phyloP scores from a whole-genome alignment of 2,888 invertebrate species.

The Pollenia labialis region DNA sequence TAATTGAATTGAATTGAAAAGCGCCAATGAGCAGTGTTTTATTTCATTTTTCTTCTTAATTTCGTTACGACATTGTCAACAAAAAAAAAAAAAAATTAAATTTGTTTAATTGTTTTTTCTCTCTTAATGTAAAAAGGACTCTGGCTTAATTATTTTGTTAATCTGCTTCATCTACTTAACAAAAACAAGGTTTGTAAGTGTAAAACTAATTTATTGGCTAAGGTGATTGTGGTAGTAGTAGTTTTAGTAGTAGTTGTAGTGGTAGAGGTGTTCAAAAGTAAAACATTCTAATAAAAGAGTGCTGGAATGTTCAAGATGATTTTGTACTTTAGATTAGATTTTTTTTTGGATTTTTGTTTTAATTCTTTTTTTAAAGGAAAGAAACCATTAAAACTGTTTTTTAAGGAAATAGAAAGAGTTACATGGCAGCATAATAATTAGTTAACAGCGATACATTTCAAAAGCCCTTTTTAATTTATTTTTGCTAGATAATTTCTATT shows the following conservation, averaged over 20 bases:
- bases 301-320: slow-evolving; percentile 58
- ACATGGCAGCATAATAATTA: slow-evolving; percentile 1
- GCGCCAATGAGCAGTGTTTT: slow-evolving; percentile 49
- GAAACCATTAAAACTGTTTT: slow-evolving; percentile 17
- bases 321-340: slow-evolving; percentile 19
- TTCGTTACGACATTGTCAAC: neutral
- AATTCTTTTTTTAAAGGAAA: neutral
- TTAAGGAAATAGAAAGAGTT: slow-evolving; percentile 1
- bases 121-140: neutral
- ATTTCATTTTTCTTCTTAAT: slow-evolving; percentile 28
- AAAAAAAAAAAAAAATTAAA: neutral
- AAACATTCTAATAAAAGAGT: slow-evolving; percentile 60
- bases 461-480: slow-evolving; percentile 9
- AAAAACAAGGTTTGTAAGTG: slow-evolving; percentile 6
- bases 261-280: slow-evolving; percentile 47
- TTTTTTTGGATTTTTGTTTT: slow-evolving; percentile 4
- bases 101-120: neutral
- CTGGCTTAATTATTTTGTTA: neutral
- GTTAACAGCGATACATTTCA: neutral
- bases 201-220: slow-evolving; percentile 38
- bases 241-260: neutral
- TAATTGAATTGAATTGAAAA: neutral
- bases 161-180: slow-evolving; percentile 45
- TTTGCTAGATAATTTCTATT: neutral
- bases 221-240: slow-evolving; percentile 36